Conservation (phyloP, 2,113 vertebrate genomes). For the Pseudorectes ferrugineus region DNA sequence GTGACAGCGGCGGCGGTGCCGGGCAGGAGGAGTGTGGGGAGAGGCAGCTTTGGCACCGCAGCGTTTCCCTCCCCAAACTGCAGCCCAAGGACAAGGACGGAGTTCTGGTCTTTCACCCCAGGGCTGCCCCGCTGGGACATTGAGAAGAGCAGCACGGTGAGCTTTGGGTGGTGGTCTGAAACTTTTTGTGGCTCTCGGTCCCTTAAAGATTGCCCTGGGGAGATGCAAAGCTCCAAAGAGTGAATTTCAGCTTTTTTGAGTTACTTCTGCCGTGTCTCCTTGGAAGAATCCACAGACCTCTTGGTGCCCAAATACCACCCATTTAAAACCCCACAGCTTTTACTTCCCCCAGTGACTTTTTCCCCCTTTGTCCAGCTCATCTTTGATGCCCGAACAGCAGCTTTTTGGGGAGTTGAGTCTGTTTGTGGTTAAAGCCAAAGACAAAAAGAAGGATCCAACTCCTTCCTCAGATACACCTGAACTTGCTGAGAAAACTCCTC, state of each 20-base stretch:
- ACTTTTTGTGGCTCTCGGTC: background rate
- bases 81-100: background rate
- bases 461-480: background rate
- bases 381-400: background rate
- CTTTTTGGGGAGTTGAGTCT: accelerated
- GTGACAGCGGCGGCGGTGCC: background rate
- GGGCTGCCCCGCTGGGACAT: accelerated
- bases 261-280: background rate
- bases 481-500: background rate
- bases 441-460: background rate
- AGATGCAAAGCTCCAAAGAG: background rate
- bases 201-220: background rate
- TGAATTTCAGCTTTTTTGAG: background rate
- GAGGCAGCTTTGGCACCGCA: background rate
- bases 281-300: background rate
- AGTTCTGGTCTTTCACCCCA: background rate
- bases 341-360: background rate
- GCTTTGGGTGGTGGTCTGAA: background rate
- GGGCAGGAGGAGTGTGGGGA: background rate
- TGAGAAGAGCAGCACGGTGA: background rate
- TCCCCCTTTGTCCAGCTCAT: accelerated
- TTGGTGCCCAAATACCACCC: background rate
- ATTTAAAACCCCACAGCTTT: background rate
- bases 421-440: background rate
- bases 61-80: background rate